Base-by-base conservation (phyloP, 2,888 invertebrate genomes). In the Aplocera efformata region DNA sequence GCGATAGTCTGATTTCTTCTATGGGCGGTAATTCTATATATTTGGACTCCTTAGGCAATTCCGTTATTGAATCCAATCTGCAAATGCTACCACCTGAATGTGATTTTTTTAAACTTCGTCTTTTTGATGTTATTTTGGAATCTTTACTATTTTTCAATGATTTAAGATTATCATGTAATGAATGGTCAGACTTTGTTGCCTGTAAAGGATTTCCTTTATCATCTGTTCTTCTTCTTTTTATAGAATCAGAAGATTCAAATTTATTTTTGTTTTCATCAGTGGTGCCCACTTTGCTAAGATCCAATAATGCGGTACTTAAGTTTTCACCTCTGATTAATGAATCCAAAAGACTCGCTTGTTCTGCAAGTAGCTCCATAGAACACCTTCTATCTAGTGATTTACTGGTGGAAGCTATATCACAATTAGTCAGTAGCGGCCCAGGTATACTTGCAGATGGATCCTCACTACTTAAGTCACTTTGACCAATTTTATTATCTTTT, bases 351-450 rank as follows among this genome's bases (percentile, higher is more conserved):
- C 72, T 77, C 20, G 90, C 88, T 68, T 91, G 90, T 65, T 90
- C 90, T 27, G 89, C 88, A 51, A 90, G 74, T 52, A 90, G 72
- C 58, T 91, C 90, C 56, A 90, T 78, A 0, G 91, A 91, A 60
- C 88, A 89, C 57, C 91, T 77, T 60, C 90, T 77, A 32, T 90
- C 80, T 33, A 62, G 72, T 52, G 67, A 79, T 68, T 68, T 76
- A 50, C 53, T 73, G 27, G 41, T 51, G 3, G 41, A 22, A 25
- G 45, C 32, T 2, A 53, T 25, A 25, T 44, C 57, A 33, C 13
- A 42, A 11, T 34, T 42, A 9, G 55, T 37, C 10, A 43, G 30
- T 20, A 61, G 56, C 5, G 54, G 56, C 4, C 38, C 39, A 13
- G 58, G 51, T 44, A 57, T 36, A 34, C 33, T 64, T 45, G 60